Conservation (phyloP, 2,888 invertebrate species). For the Brenthis ino region DNA sequence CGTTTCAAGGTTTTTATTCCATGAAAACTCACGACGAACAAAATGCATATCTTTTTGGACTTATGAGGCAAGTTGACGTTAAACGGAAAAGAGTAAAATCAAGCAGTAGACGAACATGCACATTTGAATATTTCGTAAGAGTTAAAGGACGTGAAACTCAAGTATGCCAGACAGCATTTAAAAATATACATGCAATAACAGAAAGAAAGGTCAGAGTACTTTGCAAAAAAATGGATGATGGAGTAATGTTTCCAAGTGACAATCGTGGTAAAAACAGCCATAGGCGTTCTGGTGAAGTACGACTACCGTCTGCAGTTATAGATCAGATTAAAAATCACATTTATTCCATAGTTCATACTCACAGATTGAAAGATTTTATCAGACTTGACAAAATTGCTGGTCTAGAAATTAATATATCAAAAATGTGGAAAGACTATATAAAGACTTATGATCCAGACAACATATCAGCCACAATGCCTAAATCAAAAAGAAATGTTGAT, state of each 20-base stretch:
- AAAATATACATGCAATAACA: constrained; percentile 82
- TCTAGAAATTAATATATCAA: constrained; percentile 81
- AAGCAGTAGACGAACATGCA: constrained; percentile 79
- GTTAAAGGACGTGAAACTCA: constrained; percentile 81
- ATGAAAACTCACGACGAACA: constrained; percentile 83
- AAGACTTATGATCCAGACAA: constrained; percentile 80
- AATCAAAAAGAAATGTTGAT: constrained; percentile 71
- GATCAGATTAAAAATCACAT: constrained; percentile 81
- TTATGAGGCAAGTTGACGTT: constrained; percentile 82
- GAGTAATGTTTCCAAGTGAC: constrained; percentile 82
- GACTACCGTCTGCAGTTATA: constrained; percentile 73
- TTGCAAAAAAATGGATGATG: constrained; percentile 83
- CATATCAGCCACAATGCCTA: constrained; percentile 74
- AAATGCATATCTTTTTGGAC: constrained; percentile 82
- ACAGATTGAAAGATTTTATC: constrained; percentile 77
- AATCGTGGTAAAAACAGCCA: constrained; percentile 81
- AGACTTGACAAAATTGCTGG: constrained; percentile 80
- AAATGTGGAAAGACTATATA: constrained; percentile 83
- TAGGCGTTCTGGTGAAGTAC: constrained; percentile 74
- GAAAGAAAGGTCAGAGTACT: constrained; percentile 81
- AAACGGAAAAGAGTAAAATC: constrained; percentile 80
- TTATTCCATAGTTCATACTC: constrained; percentile 78
- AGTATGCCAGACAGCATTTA: constrained; percentile 82
- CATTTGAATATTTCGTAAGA: constrained; percentile 81
- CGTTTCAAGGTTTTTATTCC: constrained; percentile 81